These are phyloP conservation scores for Sebastes baramenuke DNA, from an alignment of 2,797 vertebrate genomes.

Conservation along the genomic window DNA sequence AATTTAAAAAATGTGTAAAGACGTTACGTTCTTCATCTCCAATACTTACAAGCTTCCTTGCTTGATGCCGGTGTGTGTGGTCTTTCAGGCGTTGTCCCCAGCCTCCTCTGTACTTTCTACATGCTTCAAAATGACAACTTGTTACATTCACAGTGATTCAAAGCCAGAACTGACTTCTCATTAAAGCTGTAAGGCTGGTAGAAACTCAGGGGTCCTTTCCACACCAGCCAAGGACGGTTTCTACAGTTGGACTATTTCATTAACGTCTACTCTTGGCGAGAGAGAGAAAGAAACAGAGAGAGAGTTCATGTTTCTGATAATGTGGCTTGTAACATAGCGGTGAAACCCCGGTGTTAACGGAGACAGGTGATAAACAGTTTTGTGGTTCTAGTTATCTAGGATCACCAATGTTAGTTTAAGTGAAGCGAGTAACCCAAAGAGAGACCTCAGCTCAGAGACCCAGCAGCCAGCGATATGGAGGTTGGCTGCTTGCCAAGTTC, in stretches of 20 bases:
- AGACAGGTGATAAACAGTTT: too few species aligned
- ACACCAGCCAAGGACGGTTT: not conserved
- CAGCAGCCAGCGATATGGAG: too few species aligned
- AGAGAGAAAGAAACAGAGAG: too few species aligned
- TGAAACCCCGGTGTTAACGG: not conserved
- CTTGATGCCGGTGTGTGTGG: not conserved
- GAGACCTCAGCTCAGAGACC: too few species aligned
- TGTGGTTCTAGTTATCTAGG: too few species aligned
- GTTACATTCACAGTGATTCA: not conserved
- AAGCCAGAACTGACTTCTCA: constrained; percentile 1
- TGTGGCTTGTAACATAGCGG: not conserved
- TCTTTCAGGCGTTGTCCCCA: not conserved
- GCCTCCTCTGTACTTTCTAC: not conserved
- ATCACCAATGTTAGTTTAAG: too few species aligned
- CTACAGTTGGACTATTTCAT: not conserved
- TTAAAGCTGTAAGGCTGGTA: not conserved
- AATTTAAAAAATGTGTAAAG: not conserved
- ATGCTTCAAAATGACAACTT: not conserved
- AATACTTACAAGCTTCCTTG: too few species aligned
- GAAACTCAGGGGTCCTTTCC: not conserved
- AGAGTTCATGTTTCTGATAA: too few species aligned
- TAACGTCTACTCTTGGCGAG: not conserved
- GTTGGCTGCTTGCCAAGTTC: not conserved
- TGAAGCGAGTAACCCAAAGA: too few species aligned
- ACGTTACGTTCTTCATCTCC: not conserved